phyloP scores from a whole-genome alignment of 1,140 invertebrate genomes.

The Penaeus indicus region DNA sequence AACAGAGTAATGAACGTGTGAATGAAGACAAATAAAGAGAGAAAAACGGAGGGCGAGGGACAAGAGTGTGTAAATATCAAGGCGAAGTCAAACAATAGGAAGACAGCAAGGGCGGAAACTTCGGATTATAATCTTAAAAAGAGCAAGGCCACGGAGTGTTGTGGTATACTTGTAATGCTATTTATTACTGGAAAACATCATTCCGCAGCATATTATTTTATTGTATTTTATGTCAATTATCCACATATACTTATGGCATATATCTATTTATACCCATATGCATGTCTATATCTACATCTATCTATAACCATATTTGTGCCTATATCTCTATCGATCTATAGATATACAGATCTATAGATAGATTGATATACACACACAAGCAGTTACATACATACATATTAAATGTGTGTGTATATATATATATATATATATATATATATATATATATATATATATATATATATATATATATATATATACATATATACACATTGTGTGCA shows the following conservation, averaged over 20 bases:
- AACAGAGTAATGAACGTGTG: too few relatives aligned
- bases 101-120: too few relatives aligned
- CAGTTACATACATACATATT: too few relatives aligned
- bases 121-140: too few relatives aligned
- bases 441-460: slow-evolving; percentile 3
- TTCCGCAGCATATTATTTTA: too few relatives aligned
- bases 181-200: too few relatives aligned
- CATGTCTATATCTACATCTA: background rate
- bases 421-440: slow-evolving; percentile 25
- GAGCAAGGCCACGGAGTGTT: too few relatives aligned
- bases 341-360: too few relatives aligned
- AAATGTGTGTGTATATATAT: background rate
- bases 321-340: background rate
- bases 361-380: too few relatives aligned
- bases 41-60: background rate
- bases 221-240: too few relatives aligned
- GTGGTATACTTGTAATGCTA: too few relatives aligned
- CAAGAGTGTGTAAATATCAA: background rate
- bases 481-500: background rate
- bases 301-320: background rate
- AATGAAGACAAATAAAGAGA: background rate
- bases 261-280: background rate
- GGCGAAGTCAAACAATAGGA: background rate
- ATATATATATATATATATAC: slow-evolving; percentile 15
- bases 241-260: background rate